Conservation (phyloP, 2,888 invertebrate species). For the Sesia bembeciformis region DNA sequence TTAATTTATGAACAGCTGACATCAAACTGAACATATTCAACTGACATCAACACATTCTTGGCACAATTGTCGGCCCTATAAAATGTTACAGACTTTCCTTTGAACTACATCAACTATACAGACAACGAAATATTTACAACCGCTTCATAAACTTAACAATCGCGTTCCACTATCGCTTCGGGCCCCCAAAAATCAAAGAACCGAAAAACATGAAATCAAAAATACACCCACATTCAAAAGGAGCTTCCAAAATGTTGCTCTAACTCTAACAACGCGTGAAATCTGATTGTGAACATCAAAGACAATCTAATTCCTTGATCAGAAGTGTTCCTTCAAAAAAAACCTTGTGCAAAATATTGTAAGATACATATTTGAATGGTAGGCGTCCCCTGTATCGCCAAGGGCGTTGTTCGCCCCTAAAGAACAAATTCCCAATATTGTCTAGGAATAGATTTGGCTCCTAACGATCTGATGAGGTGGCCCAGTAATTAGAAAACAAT, state of each 20-base stretch:
- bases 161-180: neutral
- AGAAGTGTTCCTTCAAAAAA: slow-evolving; percentile 6
- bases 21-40: no score
- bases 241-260: slow-evolving; percentile 60
- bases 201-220: slow-evolving; percentile 66
- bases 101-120: no score
- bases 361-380: slow-evolving; percentile 16
- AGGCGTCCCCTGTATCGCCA: slow-evolving; percentile 10
- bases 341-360: slow-evolving; percentile 1
- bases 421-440: slow-evolving; percentile 25
- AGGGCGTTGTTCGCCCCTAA: slow-evolving; percentile 19
- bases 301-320: slow-evolving; percentile 14
- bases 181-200: slow-evolving; percentile 33
- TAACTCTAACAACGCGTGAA: slow-evolving; percentile 68
- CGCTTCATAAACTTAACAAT: no score
- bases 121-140: no score
- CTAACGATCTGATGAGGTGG: slow-evolving; percentile 23
- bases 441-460: slow-evolving; percentile 19
- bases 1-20: no score
- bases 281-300: slow-evolving; percentile 67
- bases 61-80: no score
- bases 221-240: slow-evolving; percentile 66
- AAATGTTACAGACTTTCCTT: no score
- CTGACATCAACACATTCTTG: no score
- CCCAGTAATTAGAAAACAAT: slow-evolving; percentile 26